These are phyloP conservation scores for Erebia aethiops DNA, from an alignment of 2,888 invertebrate genomes.

Conservation along the genomic window DNA sequence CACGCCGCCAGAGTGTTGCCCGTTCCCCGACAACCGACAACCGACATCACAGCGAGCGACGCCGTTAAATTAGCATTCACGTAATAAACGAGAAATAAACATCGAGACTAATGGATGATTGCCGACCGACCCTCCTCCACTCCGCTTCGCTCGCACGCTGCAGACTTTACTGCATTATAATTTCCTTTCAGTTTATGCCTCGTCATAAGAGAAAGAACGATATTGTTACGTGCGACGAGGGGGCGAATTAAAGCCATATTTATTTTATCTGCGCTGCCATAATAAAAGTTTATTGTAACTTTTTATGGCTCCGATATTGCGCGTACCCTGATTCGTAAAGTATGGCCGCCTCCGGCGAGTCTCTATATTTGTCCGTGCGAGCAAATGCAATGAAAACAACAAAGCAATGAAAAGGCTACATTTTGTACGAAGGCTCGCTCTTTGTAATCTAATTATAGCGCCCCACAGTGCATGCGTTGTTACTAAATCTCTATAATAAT, in stretches of 20 bases:
- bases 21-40: constrained; percentile 48
- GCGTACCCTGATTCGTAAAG: constrained; percentile 43
- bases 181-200: constrained; percentile 47
- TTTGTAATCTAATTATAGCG: constrained; percentile 20
- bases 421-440: constrained; percentile 3
- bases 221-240: constrained; percentile 48
- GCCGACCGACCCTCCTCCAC: constrained; percentile 44
- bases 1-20: constrained; percentile 50
- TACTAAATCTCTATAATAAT: constrained; percentile 3
- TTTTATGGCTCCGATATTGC: constrained; percentile 67
- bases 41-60: constrained; percentile 55
- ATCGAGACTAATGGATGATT: constrained; percentile 77
- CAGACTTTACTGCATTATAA: constrained; percentile 39
- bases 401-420: constrained; percentile 20
- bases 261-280: constrained; percentile 65
- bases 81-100: constrained; percentile 74
- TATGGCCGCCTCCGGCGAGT: constrained; percentile 24
- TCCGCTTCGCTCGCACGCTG: constrained; percentile 36
- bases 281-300: constrained; percentile 71
- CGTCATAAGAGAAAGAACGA: constrained; percentile 49
- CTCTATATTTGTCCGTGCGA: constrained; percentile 20
- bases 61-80: constrained; percentile 66
- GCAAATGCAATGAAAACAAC: constrained; percentile 26
- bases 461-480: neutral
- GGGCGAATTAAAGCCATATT: constrained; percentile 62